Evolutionary conservation across 1,140 invertebrate species (phyloP), one percentile per base, ranked within the genome.

Genomic region (Euura saliciscinereae): DNA sequence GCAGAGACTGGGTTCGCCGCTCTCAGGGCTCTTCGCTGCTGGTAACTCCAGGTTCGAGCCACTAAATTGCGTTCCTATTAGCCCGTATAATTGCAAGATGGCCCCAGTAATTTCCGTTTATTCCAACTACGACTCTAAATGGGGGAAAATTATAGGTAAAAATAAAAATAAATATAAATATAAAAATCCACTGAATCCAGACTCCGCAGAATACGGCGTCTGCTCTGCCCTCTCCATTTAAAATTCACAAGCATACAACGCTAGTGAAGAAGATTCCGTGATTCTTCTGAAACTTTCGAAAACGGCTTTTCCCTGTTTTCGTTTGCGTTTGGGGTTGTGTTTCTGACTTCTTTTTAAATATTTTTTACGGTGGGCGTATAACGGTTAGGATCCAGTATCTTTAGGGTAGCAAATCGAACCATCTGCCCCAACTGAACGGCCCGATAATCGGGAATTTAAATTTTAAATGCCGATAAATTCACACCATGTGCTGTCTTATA

Each of bases 21-120:
- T 42, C 45, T 44, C 51, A 11, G 28, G 46, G 66, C 64, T 73
- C 51, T 51, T 67, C 66, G 66, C 66, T 70, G 71, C 75, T 79
- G 81, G 83, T 85, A 85, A 85, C 84, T 85, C 80, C 81, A 87
- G 28, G 80, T 87, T 87, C 85, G 85, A 87, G 85, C 86, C 86
- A 87, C 85, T 87, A 87, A 87, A 87, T 87, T 87, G 86, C 86
- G 80, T 87, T 87, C 82, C 86, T 88, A 88, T 87, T 88, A 88
- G 86, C 86, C 28, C 82, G 85, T 87, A 86, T 87, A 87, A 87
- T 87, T 87, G 87, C 85, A 87, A 87, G 85, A 87, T 87, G 86
- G 84, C 85, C 81, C 81, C 85, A 82, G 86, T 87, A 87, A 87
- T 87, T 87, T 87, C 85, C 85, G 85, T 86, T 87, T 87, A 86